Conservation (phyloP, 2,113 vertebrate genomes). For the human (Homo sapiens) region GRCh38 chr15:41303501-41304000, state of each 20-base stretch:
- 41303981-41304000: constrained; percentile 31
- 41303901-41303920: not conserved
- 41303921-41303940: not conserved
- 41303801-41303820: constrained; percentile 63
- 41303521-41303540: constrained; percentile 46
- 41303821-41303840: constrained; percentile 16
- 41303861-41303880: constrained; percentile 46
- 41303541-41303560: not conserved
- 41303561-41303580: constrained; percentile 46
- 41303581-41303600: constrained; percentile 67
- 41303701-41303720: constrained; percentile 61
- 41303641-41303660: constrained; percentile 76
- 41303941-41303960: not conserved
- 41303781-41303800: constrained; percentile 56
- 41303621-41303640: constrained; percentile 65
- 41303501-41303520: constrained; percentile 54
- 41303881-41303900: constrained; percentile 49
- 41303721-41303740: constrained; percentile 55
- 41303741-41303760: constrained; percentile 48
- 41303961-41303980: constrained; percentile 37
- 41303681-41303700: constrained; percentile 55
- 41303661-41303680: constrained; percentile 73
- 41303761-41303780: constrained; percentile 58
- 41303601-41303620: constrained; percentile 73
- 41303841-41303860: constrained; percentile 22